Evolutionary conservation across 2,113 vertebrate species (phyloP).

Genomic region (Ceuthmochares aereus): DNA sequence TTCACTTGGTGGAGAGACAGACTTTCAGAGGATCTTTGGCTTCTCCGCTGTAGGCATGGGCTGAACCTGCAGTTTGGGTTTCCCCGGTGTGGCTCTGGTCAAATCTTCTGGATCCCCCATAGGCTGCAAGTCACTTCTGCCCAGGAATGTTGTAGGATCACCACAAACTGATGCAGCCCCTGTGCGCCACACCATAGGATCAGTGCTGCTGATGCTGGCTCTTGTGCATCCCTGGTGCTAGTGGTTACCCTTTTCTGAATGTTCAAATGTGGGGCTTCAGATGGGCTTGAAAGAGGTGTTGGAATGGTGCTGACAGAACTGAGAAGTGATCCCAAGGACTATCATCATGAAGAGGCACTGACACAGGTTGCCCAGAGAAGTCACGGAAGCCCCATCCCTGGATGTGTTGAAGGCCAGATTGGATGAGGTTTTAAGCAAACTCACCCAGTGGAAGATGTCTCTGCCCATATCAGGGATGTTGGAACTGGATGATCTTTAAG

Average conservation of each 20-base stretch:
- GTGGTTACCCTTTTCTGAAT: too few species aligned
- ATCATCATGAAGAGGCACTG: background rate
- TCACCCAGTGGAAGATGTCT: too few species aligned
- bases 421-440: too few species aligned
- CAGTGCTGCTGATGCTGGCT: accelerated
- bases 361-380: too few species aligned
- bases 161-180: background rate
- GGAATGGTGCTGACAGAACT: background rate
- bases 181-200: accelerated
- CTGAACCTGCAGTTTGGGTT: background rate
- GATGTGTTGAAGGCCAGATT: too few species aligned
- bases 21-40: background rate
- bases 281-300: background rate
- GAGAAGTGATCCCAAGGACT: too few species aligned
- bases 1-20: background rate
- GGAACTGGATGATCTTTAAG: too few species aligned
- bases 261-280: background rate
- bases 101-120: background rate
- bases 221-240: background rate
- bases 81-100: background rate
- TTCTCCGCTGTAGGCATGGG: too few species aligned
- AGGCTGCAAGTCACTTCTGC: background rate
- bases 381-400: too few species aligned
- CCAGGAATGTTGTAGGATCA: too few species aligned
- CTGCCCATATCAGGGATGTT: too few species aligned